These are phyloP conservation scores for Mimumesa dahlbomi DNA, from an alignment of 2,888 invertebrate genomes.

Conservation along the genomic window DNA sequence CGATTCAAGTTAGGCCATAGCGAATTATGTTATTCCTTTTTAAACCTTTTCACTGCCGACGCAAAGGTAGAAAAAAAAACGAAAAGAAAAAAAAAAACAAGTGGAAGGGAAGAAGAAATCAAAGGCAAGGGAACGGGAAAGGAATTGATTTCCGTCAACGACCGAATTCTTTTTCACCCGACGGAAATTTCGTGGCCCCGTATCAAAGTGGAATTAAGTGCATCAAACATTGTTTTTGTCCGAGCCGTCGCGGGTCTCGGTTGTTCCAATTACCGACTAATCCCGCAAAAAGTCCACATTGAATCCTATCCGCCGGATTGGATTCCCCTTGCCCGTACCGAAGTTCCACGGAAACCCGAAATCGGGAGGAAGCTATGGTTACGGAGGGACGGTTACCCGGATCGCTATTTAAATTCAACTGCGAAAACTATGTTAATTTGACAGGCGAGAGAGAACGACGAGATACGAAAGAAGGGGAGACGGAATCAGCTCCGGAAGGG, in stretches of 20 bases:
- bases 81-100: constrained; percentile 14
- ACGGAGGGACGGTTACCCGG: constrained; percentile 23
- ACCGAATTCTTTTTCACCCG: not conserved
- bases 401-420: constrained; percentile 58
- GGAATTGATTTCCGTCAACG: constrained; percentile 25
- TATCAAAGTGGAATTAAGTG: constrained; percentile 48
- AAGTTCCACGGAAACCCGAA: constrained; percentile 26
- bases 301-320: constrained; percentile 4
- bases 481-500: no score
- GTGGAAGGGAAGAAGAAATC: not conserved
- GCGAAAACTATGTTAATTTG: constrained; percentile 61
- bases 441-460: constrained; percentile 26
- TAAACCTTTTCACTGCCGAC: constrained; percentile 11
- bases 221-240: constrained; percentile 43
- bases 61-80: not conserved
- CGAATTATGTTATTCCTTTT: constrained; percentile 53
- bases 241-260: constrained; percentile 37
- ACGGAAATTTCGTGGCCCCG: constrained; percentile 6
- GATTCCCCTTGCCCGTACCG: constrained; percentile 4
- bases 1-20: constrained; percentile 56
- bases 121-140: constrained; percentile 11
- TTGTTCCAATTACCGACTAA: constrained; percentile 55
- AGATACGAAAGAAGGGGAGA: not conserved
- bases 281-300: constrained; percentile 45
- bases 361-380: constrained; percentile 9